Percentiles rank a stretch among this genome's conserved stretches.
Evolutionary conservation across 2,888 invertebrate genomes (phyloP).

Genomic region (Antheraea assamensis): DNA sequence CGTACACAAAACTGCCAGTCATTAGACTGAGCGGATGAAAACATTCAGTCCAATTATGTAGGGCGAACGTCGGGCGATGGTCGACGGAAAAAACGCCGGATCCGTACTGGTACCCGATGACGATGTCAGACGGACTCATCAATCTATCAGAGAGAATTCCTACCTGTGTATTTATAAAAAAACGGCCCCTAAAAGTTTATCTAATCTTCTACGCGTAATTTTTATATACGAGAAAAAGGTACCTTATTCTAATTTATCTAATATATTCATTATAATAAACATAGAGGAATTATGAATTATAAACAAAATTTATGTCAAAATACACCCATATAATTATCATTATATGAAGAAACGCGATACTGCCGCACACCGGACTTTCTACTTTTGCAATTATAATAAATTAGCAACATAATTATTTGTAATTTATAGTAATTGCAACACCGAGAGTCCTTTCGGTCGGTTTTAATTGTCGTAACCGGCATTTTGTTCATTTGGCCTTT

Average conservation of each 20-base stretch:
- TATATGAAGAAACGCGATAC: too few relatives aligned
- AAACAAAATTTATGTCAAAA: background rate
- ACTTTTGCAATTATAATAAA: background rate
- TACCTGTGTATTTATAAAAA: conserved; percentile 18
- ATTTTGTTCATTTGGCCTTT: background rate
- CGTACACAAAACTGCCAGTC: conserved; percentile 78
- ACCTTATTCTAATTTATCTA: background rate
- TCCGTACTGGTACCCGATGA: conserved; percentile 69
- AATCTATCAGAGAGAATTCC: conserved; percentile 53
- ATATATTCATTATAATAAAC: background rate
- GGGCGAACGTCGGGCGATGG: conserved; percentile 39
- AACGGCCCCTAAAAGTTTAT: conserved; percentile 14
- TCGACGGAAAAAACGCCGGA: conserved; percentile 61
- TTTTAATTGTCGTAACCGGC: background rate
- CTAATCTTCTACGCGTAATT: background rate
- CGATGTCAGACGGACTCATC: conserved; percentile 73
- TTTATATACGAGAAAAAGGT: background rate
- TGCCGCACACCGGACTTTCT: too few relatives aligned
- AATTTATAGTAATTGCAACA: background rate
- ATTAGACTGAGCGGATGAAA: conserved; percentile 73
- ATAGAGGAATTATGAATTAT: background rate
- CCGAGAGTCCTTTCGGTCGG: background rate
- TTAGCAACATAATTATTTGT: background rate
- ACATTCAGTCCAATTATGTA: conserved; percentile 77
- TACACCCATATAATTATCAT: background rate